These are phyloP conservation scores for Calcarius lapponicus DNA, from an alignment of 2,797 vertebrate genomes.

Conservation along the genomic window DNA sequence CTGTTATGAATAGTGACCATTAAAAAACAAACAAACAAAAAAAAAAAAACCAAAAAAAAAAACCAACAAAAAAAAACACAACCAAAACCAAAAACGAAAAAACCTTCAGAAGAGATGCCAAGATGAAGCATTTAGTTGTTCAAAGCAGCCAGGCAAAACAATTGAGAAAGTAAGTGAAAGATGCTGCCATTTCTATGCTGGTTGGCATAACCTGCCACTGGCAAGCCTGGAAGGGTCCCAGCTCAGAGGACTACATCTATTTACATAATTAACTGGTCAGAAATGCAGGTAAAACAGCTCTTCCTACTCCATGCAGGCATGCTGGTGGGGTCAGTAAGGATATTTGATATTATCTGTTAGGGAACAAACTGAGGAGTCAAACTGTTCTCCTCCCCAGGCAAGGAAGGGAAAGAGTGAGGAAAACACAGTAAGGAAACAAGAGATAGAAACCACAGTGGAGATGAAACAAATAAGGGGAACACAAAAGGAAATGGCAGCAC, in stretches of 20 bases:
- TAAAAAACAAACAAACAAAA: neutral
- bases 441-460: neutral
- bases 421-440: neutral
- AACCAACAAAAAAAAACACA: too few relatives aligned
- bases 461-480: neutral
- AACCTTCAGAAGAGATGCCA: neutral
- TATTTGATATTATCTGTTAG: neutral
- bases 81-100: too few relatives aligned
- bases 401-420: neutral
- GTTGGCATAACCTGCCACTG: neutral
- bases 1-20: neutral
- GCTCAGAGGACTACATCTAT: neutral
- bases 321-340: neutral
- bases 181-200: neutral
- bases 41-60: too few relatives aligned
- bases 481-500: neutral
- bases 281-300: neutral
- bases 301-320: neutral
- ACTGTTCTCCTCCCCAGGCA: neutral
- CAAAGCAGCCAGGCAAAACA: neutral
- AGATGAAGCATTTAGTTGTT: neutral
- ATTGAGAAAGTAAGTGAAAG: neutral
- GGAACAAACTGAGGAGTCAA: neutral
- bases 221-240: neutral
- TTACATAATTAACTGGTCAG: neutral